Conservation (phyloP, 2,888 invertebrate genomes). For the Crossocerus cetratus region DNA sequence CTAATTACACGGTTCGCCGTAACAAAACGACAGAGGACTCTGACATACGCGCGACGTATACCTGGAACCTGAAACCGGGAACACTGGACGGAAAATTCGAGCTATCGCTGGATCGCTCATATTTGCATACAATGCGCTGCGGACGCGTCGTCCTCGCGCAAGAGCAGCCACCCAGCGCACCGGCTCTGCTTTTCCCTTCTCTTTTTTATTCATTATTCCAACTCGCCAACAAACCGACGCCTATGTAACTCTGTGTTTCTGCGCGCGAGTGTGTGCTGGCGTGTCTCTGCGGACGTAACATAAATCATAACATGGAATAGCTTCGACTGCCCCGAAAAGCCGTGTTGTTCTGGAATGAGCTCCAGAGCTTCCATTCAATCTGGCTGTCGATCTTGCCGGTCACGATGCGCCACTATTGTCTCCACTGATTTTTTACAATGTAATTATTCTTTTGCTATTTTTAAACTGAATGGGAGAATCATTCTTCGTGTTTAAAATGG, state of each 20-base stretch:
- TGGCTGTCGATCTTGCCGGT: slow-evolving; percentile 46
- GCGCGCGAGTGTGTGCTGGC: slow-evolving; percentile 17
- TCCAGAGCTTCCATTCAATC: slow-evolving; percentile 45
- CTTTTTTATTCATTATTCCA: too few relatives aligned
- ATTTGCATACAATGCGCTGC: slow-evolving; percentile 60
- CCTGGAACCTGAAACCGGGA: too few relatives aligned
- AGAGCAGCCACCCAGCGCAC: slow-evolving; percentile 39
- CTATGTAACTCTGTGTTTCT: neutral
- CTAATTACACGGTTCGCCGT: neutral
- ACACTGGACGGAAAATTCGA: slow-evolving; percentile 28
- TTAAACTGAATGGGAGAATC: too few relatives aligned
- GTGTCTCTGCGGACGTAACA: slow-evolving; percentile 28
- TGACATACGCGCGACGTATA: too few relatives aligned
- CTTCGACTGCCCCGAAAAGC: slow-evolving; percentile 51
- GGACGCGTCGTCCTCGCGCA: slow-evolving; percentile 27
- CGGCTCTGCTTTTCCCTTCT: slow-evolving; percentile 14
- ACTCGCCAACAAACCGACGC: too few relatives aligned
- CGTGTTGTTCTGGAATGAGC: slow-evolving; percentile 40
- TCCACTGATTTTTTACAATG: too few relatives aligned
- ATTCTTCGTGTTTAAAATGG: too few relatives aligned
- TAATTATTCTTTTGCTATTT: too few relatives aligned
- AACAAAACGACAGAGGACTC: neutral
- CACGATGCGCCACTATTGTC: slow-evolving; percentile 9
- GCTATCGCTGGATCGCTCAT: slow-evolving; percentile 43
- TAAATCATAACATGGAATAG: slow-evolving; percentile 63